Evolutionary conservation across 2,888 invertebrate genomes (phyloP).

Genomic region (Campoletis raptor): DNA sequence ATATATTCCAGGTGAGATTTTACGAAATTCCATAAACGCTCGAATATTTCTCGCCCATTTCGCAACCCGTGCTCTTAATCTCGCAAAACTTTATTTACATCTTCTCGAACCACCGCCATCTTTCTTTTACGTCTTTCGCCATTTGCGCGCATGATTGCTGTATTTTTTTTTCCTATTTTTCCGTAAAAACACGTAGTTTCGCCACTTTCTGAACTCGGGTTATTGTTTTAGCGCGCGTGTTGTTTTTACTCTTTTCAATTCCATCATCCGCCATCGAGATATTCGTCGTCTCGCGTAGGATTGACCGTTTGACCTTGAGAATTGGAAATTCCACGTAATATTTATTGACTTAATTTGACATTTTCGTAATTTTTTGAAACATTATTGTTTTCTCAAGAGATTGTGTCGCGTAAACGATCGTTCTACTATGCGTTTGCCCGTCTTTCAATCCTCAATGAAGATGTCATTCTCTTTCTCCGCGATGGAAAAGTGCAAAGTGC

Average conservation of each 20-base stretch:
- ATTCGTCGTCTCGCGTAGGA: background rate
- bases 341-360: background rate
- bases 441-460: background rate
- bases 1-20: slow-evolving; percentile 9
- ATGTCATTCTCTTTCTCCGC: slow-evolving; percentile 17
- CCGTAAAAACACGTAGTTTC: background rate
- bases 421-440: background rate
- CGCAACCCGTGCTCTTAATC: background rate
- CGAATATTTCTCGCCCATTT: background rate
- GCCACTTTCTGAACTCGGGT: background rate
- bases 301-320: slow-evolving; percentile 15
- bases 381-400: background rate
- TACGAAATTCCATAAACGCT: background rate
- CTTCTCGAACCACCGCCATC: background rate
- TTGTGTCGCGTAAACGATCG: no score
- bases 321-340: background rate
- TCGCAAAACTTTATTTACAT: background rate
- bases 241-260: background rate
- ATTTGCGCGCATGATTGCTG: background rate
- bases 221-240: background rate
- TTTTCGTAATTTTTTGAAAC: background rate
- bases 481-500: slow-evolving; percentile 78
- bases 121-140: background rate
- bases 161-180: background rate
- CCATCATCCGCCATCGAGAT: background rate